Evolutionary conservation across 1,140 invertebrate species (phyloP).

Genomic region (Magallana gigas): DNA sequence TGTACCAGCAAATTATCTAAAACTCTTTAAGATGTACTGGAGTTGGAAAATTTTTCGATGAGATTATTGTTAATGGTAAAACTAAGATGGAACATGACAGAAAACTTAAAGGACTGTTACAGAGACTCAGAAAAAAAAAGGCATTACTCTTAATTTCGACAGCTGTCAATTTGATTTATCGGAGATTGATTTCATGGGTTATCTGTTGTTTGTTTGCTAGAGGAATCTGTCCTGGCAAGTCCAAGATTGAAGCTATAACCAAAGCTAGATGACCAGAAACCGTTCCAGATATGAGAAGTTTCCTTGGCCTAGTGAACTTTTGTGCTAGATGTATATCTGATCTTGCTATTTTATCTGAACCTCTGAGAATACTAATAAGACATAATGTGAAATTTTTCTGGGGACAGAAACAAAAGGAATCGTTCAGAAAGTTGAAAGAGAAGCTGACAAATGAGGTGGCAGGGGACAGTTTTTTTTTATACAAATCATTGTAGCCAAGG

Average conservation of each 20-base stretch:
- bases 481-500: no score
- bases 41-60: conserved; percentile 57
- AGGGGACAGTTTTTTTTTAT: no score
- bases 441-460: neutral
- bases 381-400: neutral
- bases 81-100: conserved; percentile 54
- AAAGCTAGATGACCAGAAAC: conserved; percentile 52
- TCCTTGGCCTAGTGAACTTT: conserved; percentile 62
- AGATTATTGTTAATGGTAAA: conserved; percentile 64
- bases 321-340: conserved; percentile 53
- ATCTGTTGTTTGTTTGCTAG: conserved; percentile 59
- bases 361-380: neutral
- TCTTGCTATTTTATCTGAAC: conserved; percentile 32
- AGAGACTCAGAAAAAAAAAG: conserved; percentile 48
- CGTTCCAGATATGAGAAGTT: conserved; percentile 56
- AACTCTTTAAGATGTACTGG: conserved; percentile 52
- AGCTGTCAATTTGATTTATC: conserved; percentile 62
- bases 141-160: conserved; percentile 57
- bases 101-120: conserved; percentile 48
- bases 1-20: conserved; percentile 57
- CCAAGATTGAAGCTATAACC: conserved; percentile 51
- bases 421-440: conserved; percentile 39
- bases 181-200: conserved; percentile 61
- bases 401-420: neutral
- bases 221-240: conserved; percentile 48